Evolutionary conservation across 2,888 invertebrate species (phyloP), one percentile per base, ranked within the genome.

Genomic region (Drymonia ruficornis): DNA sequence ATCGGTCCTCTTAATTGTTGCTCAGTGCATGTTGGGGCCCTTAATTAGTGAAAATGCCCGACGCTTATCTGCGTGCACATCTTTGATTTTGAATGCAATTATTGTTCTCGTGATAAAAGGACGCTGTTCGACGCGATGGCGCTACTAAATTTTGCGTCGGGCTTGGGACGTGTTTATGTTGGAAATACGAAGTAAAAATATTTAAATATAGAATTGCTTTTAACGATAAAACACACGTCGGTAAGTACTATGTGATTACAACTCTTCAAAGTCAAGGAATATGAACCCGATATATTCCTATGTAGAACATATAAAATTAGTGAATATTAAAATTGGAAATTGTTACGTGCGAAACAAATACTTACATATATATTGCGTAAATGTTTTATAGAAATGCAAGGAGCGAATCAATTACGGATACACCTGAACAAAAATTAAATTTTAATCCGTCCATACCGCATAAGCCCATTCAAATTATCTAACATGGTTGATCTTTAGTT

Each of bases 81-180:
- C 91, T 90, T 87, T 87, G 91, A 90, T 90, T 90, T 90, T 89
- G 84, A 89, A 91, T 90, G 89, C 90, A 90, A 87, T 91, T 91
- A 89, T 91, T 89, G 89, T 89, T 83, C 84, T 79, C 78, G 73
- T 83, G 87, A 90, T 89, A 89, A 87, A 86, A 72, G 76, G 78
- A 79, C 66, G 70, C 73, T 66, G 74, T 83, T 79, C 66, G 54
- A 59, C 63, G 49, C 52, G 56, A 80, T 51, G 67, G 68, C 49
- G 67, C 58, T 50, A 75, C 62, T 70, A 63, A 61, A 63, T 57
- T 58, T 59, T 55, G 49, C 16, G 15, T 45, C 18, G 57, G 31
- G 9, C 36, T 48, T 43, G 50, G 53, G 19, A 45, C 29, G 23
- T 2, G 46, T 54, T 51, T 50, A 49, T 57, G 19, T 31, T 11